phyloP scores from a whole-genome alignment of 2,113 vertebrate species.

The Paratilapia polleni region DNA sequence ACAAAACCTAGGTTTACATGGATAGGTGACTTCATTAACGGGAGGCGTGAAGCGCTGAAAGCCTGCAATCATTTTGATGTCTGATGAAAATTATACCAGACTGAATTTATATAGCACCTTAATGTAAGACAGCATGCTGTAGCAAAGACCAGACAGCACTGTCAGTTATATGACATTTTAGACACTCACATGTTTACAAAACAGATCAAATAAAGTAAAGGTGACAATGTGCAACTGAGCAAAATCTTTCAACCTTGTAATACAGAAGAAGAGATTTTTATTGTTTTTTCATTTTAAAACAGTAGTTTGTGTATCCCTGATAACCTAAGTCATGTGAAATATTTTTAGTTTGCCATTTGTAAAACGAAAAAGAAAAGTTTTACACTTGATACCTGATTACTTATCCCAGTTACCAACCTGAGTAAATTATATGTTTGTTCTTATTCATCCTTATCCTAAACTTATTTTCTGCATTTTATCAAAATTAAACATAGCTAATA shows the following conservation, averaged over 20 bases:
- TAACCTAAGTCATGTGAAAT: background rate
- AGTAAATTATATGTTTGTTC: too few relatives aligned
- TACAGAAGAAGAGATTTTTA: background rate
- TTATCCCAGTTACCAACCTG: too few relatives aligned
- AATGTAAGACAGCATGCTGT: background rate
- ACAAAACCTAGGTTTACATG: constrained; percentile 12
- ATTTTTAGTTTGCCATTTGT: background rate
- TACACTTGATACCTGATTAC: background rate
- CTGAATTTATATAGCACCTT: constrained; percentile 34
- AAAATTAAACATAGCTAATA: too few relatives aligned
- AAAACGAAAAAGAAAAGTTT: background rate
- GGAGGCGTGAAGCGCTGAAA: background rate
- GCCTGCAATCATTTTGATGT: constrained; percentile 29
- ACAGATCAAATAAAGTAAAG: background rate
- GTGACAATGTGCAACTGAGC: background rate
- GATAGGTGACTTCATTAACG: constrained; percentile 32
- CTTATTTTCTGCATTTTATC: too few relatives aligned
- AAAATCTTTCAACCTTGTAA: background rate
- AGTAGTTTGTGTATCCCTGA: background rate
- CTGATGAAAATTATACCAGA: constrained; percentile 41
- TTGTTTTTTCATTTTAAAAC: background rate
- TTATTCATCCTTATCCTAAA: too few relatives aligned
- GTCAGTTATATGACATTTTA: background rate
- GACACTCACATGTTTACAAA: too few relatives aligned
- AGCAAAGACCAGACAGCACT: background rate